A percentile compares a stretch with the other conserved stretches of the same genome.
These are phyloP conservation scores for Xiphophorus maculatus DNA, from an alignment of 2,113 vertebrate species.

Conservation along the genomic window DNA sequence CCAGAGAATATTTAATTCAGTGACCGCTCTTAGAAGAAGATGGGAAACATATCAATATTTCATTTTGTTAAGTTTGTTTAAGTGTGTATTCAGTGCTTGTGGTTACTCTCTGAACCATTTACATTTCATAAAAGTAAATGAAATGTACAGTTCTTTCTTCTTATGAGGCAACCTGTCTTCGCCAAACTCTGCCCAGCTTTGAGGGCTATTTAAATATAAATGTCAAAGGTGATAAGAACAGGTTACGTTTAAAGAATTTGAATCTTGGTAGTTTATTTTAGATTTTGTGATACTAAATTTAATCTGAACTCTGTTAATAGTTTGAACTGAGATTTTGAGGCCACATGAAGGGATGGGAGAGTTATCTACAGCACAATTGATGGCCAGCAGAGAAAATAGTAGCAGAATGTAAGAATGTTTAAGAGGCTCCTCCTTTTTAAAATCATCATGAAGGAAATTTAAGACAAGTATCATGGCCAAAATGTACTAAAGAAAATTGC, in stretches of 20 bases:
- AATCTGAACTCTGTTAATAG: neutral
- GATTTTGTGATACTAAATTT: neutral
- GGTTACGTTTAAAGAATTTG: neutral
- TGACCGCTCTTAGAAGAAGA: no score
- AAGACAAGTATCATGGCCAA: no score
- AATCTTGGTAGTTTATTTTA: neutral
- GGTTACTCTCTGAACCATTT: neutral
- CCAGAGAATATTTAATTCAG: no score
- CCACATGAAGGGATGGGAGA: no score
- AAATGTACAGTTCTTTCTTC: neutral
- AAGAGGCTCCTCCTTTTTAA: no score
- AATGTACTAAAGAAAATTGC: no score
- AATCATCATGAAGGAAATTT: no score
- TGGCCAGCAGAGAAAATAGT: neutral
- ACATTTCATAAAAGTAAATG: neutral
- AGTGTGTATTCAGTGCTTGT: neutral
- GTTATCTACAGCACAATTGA: neutral
- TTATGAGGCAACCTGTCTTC: no score
- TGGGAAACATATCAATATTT: neutral
- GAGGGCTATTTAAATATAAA: neutral
- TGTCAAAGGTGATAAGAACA: neutral
- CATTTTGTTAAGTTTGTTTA: neutral
- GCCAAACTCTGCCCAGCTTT: no score
- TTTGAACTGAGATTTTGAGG: neutral
- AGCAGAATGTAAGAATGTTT: neutral